These are phyloP conservation scores for Thymallus thymallus DNA, from an alignment of 2,113 vertebrate genomes.

Conservation along the genomic window DNA sequence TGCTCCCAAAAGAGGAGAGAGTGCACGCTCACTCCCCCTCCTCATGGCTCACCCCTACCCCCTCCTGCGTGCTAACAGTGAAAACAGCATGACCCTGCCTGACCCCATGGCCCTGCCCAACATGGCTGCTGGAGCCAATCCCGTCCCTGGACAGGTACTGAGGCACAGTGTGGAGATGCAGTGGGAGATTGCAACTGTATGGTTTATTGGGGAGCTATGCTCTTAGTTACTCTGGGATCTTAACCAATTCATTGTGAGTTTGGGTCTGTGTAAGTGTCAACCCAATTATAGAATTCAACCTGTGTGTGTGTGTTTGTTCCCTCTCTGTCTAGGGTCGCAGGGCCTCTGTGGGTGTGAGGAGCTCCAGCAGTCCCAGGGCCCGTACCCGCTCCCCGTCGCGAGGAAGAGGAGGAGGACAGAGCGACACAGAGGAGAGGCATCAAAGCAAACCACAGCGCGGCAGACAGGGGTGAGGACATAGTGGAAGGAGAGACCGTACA, in stretches of 20 bases:
- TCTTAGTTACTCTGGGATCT: not conserved
- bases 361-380: slow-evolving; percentile 86
- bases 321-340: slow-evolving; percentile 59
- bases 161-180: not conserved
- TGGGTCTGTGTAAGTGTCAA: not conserved
- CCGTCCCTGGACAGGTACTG: slow-evolving; percentile 65
- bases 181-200: not conserved
- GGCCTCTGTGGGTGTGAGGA: slow-evolving; percentile 81
- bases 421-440: slow-evolving; percentile 77
- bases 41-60: slow-evolving; percentile 67
- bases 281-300: not conserved
- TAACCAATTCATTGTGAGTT: not conserved
- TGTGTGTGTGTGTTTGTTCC: not conserved
- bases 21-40: slow-evolving; percentile 72
- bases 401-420: slow-evolving; percentile 72
- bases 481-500: not conserved
- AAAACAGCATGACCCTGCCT: slow-evolving; percentile 82
- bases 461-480: slow-evolving; percentile 71
- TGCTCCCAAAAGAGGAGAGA: slow-evolving; percentile 76
- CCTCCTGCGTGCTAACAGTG: slow-evolving; percentile 87
- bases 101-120: slow-evolving; percentile 76
- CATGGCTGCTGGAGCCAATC: slow-evolving; percentile 61
- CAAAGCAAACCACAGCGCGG: slow-evolving; percentile 74
- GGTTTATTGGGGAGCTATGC: not conserved
- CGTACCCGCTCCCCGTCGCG: slow-evolving; percentile 88